Conservation (phyloP, 1,140 invertebrate species). For the Brachionus rotundiformis region DNA sequence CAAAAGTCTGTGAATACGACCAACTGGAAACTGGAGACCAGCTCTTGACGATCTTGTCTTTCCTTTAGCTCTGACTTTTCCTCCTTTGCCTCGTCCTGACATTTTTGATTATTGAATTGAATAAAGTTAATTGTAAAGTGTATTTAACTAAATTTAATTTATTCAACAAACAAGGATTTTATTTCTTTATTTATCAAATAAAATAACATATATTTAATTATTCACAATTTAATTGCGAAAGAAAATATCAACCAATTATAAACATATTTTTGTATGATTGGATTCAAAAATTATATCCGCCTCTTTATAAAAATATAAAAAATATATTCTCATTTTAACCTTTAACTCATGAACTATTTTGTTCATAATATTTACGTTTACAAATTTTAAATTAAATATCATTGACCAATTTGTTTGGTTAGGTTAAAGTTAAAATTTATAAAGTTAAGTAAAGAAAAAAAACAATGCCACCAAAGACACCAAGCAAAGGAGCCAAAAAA, state of each 20-base stretch:
- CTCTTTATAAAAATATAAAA: too few relatives aligned
- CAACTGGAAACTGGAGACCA: constrained; percentile 70
- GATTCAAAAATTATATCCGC: too few relatives aligned
- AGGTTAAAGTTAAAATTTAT: too few relatives aligned
- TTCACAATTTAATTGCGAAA: too few relatives aligned
- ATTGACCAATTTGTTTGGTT: too few relatives aligned
- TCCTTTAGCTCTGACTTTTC: constrained; percentile 69
- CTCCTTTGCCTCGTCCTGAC: constrained; percentile 62
- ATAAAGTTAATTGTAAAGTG: too few relatives aligned
- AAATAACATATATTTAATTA: too few relatives aligned
- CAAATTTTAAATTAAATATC: background rate
- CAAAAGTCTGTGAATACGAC: too few relatives aligned
- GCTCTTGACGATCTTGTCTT: constrained; percentile 70
- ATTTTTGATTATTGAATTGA: constrained; percentile 56
- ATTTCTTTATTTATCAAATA: too few relatives aligned
- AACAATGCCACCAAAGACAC: constrained; percentile 10
- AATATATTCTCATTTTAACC: background rate
- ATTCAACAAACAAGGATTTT: background rate
- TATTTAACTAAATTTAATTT: background rate
- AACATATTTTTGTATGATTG: too few relatives aligned
- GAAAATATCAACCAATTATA: too few relatives aligned
- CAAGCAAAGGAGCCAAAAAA: constrained; percentile 20
- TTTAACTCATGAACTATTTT: background rate
- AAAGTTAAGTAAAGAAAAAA: too few relatives aligned
- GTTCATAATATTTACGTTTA: background rate